These are phyloP conservation scores for Phataginus tricuspis DNA, from an alignment of 2,797 vertebrate genomes.

Conservation along the genomic window DNA sequence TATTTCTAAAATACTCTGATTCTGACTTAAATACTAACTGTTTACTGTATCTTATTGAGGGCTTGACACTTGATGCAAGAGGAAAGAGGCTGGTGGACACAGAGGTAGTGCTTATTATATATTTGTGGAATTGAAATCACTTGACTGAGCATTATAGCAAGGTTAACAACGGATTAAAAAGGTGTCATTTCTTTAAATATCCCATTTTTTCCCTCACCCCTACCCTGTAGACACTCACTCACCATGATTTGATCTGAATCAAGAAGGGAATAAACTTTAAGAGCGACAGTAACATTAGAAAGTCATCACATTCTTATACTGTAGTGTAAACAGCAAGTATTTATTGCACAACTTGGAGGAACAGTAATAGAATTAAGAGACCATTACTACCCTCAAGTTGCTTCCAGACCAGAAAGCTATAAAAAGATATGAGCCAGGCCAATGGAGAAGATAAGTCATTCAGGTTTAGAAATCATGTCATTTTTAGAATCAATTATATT, in stretches of 20 bases:
- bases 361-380: background rate
- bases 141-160: background rate
- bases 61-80: background rate
- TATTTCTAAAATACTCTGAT: background rate
- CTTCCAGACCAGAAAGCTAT: constrained; percentile 33
- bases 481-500: constrained; percentile 46
- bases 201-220: background rate
- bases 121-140: background rate
- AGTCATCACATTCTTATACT: background rate
- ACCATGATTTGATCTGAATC: background rate
- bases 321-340: background rate
- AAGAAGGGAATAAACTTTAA: background rate
- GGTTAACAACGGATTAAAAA: background rate
- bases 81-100: background rate
- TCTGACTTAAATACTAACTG: background rate
- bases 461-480: constrained; percentile 40
- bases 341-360: background rate
- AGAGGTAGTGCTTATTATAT: background rate
- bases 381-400: background rate
- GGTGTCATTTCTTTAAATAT: background rate
- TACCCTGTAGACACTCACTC: background rate
- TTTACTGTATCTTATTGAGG: background rate
- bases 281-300: background rate
- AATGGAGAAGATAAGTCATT: background rate
- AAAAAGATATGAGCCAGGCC: background rate